Percentiles rank a stretch among this genome's conserved stretches.
Conservation (phyloP, 2,888 invertebrate genomes). For the Dasypogon diadema region DNA sequence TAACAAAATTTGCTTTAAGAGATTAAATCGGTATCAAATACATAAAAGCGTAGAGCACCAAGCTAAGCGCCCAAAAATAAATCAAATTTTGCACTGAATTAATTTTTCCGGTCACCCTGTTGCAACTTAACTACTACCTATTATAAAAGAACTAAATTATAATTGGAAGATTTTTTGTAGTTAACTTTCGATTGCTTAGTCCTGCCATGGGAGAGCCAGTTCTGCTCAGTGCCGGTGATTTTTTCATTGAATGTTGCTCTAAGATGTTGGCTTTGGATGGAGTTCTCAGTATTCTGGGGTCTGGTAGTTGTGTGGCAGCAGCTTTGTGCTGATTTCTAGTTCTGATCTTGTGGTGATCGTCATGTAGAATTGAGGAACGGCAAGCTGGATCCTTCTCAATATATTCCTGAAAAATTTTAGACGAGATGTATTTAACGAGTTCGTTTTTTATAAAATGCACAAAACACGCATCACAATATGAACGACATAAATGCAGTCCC, state of each 20-base stretch:
- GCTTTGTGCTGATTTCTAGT: constrained; percentile 4
- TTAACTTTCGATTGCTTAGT: constrained; percentile 60
- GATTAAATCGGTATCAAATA: background rate
- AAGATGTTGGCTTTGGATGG: constrained; percentile 58
- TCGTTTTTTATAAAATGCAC: too few relatives aligned
- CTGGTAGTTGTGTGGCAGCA: background rate
- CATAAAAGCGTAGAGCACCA: background rate
- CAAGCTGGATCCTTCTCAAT: constrained; percentile 54
- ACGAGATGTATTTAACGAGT: too few relatives aligned
- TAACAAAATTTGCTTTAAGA: background rate
- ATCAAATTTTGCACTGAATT: background rate
- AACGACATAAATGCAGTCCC: too few relatives aligned
- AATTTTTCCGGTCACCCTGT: background rate
- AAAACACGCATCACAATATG: too few relatives aligned
- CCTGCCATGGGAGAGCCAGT: constrained; percentile 52
- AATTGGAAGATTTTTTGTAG: constrained; percentile 63
- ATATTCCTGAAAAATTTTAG: too few relatives aligned
- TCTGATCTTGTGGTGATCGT: background rate
- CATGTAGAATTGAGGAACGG: constrained; percentile 54
- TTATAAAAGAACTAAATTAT: constrained; percentile 58
- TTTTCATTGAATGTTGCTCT: constrained; percentile 47
- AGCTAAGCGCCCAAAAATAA: background rate
- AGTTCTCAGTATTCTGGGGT: constrained; percentile 57
- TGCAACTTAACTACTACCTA: background rate
- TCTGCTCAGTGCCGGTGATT: constrained; percentile 57